These are phyloP conservation scores for Protaetia brevitarsis DNA, from an alignment of 1,140 invertebrate genomes.

Conservation along the genomic window DNA sequence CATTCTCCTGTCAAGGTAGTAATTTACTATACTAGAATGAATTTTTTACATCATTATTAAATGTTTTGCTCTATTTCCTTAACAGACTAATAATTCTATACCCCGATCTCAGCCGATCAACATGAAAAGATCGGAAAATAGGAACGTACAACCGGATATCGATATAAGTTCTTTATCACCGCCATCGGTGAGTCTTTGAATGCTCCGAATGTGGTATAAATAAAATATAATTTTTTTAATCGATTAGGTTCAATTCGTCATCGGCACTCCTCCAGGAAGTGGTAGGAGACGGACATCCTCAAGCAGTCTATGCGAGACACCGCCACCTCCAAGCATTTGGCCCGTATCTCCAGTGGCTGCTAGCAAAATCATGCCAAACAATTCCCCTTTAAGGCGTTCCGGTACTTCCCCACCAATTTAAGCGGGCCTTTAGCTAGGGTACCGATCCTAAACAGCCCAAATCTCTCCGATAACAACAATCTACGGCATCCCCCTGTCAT, in stretches of 20 bases:
- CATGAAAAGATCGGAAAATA: slow-evolving; percentile 68
- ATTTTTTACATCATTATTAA: no score
- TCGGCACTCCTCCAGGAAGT: slow-evolving; percentile 80
- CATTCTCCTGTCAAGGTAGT: slow-evolving; percentile 31
- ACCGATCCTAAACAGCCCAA: slow-evolving; percentile 55
- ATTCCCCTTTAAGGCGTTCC: slow-evolving; percentile 70
- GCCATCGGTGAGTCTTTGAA: slow-evolving; percentile 67
- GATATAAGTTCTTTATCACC: slow-evolving; percentile 84
- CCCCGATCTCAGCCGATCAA: slow-evolving; percentile 80
- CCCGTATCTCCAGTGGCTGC: slow-evolving; percentile 67
- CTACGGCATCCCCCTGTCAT: slow-evolving; percentile 59
- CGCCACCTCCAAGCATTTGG: slow-evolving; percentile 76
- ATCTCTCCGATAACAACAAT: slow-evolving; percentile 58
- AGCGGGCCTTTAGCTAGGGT: slow-evolving; percentile 60
- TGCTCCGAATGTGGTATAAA: neutral
- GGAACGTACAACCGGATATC: slow-evolving; percentile 59
- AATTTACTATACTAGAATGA: no score
- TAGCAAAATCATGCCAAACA: slow-evolving; percentile 56
- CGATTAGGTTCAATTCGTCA: slow-evolving; percentile 75
- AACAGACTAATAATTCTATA: slow-evolving; percentile 51
- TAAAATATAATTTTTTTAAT: neutral
- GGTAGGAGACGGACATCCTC: slow-evolving; percentile 62
- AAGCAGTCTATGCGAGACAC: slow-evolving; percentile 66
- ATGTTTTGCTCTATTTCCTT: slow-evolving; percentile 20
- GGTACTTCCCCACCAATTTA: slow-evolving; percentile 72